phyloP scores from a whole-genome alignment of 2,797 vertebrate genomes.

The Scarus forsteni region DNA sequence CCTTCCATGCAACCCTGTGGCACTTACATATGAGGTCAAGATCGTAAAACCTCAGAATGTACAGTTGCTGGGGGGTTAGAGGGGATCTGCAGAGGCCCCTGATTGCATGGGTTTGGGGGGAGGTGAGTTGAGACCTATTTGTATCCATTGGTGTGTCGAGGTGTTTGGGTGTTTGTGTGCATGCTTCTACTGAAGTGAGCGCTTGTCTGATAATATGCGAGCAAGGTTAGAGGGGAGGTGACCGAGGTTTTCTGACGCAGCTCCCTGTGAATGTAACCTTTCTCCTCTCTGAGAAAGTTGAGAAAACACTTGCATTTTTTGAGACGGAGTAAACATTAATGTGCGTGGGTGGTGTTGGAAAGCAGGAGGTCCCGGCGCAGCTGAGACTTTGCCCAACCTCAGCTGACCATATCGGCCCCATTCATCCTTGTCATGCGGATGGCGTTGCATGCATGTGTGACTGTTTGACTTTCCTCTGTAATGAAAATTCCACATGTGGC shows the following conservation, averaged over 20 bases:
- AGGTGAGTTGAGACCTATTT: constrained; percentile 59
- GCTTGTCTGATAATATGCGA: constrained; percentile 11
- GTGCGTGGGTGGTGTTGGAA: constrained; percentile 49
- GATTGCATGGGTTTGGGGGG: constrained; percentile 18
- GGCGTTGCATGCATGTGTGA: constrained; percentile 62
- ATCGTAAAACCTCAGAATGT: constrained; percentile 80
- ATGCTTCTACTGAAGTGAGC: constrained; percentile 40
- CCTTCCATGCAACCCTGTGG: constrained; percentile 64
- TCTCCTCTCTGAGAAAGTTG: constrained; percentile 6
- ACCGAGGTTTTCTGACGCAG: constrained; percentile 17
- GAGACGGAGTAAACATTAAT: constrained; percentile 45
- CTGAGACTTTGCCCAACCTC: constrained; percentile 61
- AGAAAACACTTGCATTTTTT: constrained; percentile 15
- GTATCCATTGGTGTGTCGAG: constrained; percentile 52
- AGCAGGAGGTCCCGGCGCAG: constrained; percentile 55
- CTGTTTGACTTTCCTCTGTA: constrained; percentile 72
- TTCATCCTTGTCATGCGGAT: constrained; percentile 74
- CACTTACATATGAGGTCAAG: constrained; percentile 77
- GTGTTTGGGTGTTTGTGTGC: constrained; percentile 56
- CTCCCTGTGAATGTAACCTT: constrained; percentile 1
- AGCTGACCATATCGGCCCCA: constrained; percentile 69
- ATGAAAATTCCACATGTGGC: constrained; percentile 83
- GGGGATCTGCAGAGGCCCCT: constrained; percentile 48
- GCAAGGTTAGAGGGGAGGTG: constrained; percentile 4
- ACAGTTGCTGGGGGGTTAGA: constrained; percentile 73